These are phyloP conservation scores for Biston stratarius DNA, from an alignment of 2,888 invertebrate genomes.

Conservation along the genomic window DNA sequence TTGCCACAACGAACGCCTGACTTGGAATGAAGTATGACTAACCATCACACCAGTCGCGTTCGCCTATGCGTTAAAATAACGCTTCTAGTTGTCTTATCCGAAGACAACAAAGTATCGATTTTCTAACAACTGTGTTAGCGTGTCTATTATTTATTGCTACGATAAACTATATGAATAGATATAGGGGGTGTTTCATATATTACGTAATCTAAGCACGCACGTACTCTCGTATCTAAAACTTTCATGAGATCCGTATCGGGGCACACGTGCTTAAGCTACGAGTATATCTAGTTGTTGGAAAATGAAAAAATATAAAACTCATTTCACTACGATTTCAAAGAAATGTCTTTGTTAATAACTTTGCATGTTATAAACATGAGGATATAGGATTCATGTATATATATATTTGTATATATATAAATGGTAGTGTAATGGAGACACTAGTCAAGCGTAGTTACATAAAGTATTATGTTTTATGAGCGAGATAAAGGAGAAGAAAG, in stretches of 20 bases:
- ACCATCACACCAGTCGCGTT: too few relatives aligned
- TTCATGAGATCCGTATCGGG: slow-evolving; percentile 4
- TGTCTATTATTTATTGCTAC: neutral
- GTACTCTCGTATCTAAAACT: neutral
- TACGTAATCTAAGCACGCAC: slow-evolving; percentile 5
- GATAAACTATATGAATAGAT: neutral
- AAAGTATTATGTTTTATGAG: neutral
- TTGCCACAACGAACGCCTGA: too few relatives aligned
- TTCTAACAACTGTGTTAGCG: neutral
- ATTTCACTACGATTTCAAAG: too few relatives aligned
- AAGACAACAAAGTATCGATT: neutral
- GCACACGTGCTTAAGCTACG: neutral
- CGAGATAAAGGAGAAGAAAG: slow-evolving; percentile 2
- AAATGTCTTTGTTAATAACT: too few relatives aligned
- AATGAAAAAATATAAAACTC: neutral
- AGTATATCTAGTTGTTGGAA: neutral
- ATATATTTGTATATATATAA: too few relatives aligned
- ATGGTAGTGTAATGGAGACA: too few relatives aligned
- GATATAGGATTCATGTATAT: too few relatives aligned
- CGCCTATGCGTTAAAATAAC: too few relatives aligned
- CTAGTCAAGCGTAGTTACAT: too few relatives aligned
- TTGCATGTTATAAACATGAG: too few relatives aligned
- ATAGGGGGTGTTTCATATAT: neutral
- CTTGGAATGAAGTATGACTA: too few relatives aligned
- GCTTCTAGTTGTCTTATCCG: too few relatives aligned